These are phyloP conservation scores for Larimichthys polyactis DNA, from an alignment of 2,113 vertebrate species.

Conservation along the genomic window DNA sequence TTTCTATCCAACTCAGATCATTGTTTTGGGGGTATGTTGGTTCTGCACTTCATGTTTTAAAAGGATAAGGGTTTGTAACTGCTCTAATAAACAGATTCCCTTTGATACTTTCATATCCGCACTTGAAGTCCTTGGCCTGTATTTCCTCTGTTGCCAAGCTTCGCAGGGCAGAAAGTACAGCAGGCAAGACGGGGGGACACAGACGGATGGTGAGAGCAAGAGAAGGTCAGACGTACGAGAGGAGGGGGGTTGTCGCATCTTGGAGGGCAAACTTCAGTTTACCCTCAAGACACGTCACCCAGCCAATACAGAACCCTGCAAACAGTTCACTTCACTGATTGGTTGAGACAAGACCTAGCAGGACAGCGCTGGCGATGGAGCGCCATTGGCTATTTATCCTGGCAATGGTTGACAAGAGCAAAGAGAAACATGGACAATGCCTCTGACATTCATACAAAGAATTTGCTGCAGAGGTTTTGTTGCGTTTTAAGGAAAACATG, in stretches of 20 bases:
- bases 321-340: conserved; percentile 53
- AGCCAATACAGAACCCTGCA: conserved; percentile 26
- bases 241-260: conserved; percentile 34
- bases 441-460: conserved; percentile 35
- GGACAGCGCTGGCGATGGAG: conserved; percentile 16
- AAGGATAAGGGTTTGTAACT: neutral
- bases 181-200: conserved; percentile 20
- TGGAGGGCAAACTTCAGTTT: conserved; percentile 53
- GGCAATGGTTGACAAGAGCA: conserved; percentile 43
- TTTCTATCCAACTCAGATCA: neutral
- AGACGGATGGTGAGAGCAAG: conserved; percentile 43
- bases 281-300: conserved; percentile 55
- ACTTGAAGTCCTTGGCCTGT: conserved; percentile 27
- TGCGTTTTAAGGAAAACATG: neutral
- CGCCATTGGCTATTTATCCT: conserved; percentile 58
- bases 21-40: neutral
- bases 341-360: conserved; percentile 44
- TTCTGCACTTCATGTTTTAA: neutral
- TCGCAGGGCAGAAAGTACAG: conserved; percentile 45
- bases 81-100: neutral
- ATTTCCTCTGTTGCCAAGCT: conserved; percentile 50
- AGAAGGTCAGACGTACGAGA: conserved; percentile 60
- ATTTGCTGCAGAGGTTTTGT: neutral
- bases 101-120: neutral
- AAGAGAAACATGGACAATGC: conserved; percentile 39